phyloP scores from a whole-genome alignment of 2,113 vertebrate genomes.

The Rhynchomys soricoides region DNA sequence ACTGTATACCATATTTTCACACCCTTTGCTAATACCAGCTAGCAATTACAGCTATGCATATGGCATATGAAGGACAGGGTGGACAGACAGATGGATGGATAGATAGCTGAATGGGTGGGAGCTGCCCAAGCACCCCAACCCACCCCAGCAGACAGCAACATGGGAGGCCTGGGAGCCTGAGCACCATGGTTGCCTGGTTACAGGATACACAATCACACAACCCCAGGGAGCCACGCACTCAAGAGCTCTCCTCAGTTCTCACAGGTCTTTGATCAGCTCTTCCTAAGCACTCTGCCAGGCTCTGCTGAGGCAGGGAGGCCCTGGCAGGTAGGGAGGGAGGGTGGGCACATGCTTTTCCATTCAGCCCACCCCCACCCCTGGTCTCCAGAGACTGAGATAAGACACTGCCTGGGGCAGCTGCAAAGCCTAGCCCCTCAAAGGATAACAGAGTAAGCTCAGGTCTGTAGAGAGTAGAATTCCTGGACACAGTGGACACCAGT shows the following conservation, averaged over 20 bases:
- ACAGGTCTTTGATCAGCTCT: conserved; percentile 70
- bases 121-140: not conserved
- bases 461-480: not conserved
- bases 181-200: conserved; percentile 72
- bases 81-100: not conserved
- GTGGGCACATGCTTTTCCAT: not conserved
- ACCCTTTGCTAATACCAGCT: not conserved
- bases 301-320: conserved; percentile 2
- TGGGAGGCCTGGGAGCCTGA: conserved; percentile 22
- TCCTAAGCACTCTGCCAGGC: conserved; percentile 56
- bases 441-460: not conserved
- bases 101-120: not conserved
- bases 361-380: not conserved
- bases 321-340: conserved; percentile 30
- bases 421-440: not conserved
- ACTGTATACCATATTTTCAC: not conserved
- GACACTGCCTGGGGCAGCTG: not conserved
- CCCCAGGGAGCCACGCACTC: conserved; percentile 67
- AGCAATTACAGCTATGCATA: not conserved
- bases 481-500: not conserved
- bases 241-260: conserved; percentile 67
- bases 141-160: not conserved
- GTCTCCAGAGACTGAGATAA: not conserved
- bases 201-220: conserved; percentile 44
- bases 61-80: not conserved